Evolutionary conservation across 2,888 invertebrate genomes (phyloP).

Genomic region (Drosophila eohydei): DNA sequence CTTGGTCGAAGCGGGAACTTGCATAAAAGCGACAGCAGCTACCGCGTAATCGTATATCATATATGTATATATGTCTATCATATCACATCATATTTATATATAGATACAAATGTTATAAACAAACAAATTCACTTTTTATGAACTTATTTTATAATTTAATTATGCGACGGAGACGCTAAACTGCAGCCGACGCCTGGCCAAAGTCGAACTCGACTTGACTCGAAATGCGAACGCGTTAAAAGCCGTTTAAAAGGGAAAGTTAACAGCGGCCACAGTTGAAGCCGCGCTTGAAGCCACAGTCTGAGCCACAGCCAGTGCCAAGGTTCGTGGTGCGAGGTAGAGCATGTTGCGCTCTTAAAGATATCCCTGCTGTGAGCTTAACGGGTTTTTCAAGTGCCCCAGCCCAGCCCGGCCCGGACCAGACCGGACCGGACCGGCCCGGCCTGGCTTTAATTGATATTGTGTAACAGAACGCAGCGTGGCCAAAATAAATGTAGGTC

Average conservation of each 20-base stretch:
- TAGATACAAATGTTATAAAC: slow-evolving; percentile 59
- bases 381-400: slow-evolving; percentile 77
- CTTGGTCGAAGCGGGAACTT: slow-evolving; percentile 30
- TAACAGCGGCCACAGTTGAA: slow-evolving; percentile 49
- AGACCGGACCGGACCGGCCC: slow-evolving; percentile 20
- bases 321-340: slow-evolving; percentile 59
- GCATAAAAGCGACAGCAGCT: slow-evolving; percentile 61
- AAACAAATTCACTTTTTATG: slow-evolving; percentile 70
- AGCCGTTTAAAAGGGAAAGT: slow-evolving; percentile 80
- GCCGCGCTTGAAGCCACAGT: slow-evolving; percentile 22
- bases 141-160: slow-evolving; percentile 80
- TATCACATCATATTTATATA: neutral
- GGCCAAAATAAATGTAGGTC: slow-evolving; percentile 70
- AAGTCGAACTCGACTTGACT: slow-evolving; percentile 40
- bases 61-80: slow-evolving; percentile 30
- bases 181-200: slow-evolving; percentile 33
- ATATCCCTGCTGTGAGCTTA: slow-evolving; percentile 65
- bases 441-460: slow-evolving; percentile 65
- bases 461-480: slow-evolving; percentile 78
- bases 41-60: slow-evolving; percentile 44
- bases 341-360: slow-evolving; percentile 65
- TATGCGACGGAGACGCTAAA: slow-evolving; percentile 40
- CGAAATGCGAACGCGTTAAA: slow-evolving; percentile 65
- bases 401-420: slow-evolving; percentile 25
- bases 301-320: slow-evolving; percentile 39